Evolutionary conservation across 2,797 vertebrate genomes (phyloP).

Genomic region (Phalanger gymnotis): DNA sequence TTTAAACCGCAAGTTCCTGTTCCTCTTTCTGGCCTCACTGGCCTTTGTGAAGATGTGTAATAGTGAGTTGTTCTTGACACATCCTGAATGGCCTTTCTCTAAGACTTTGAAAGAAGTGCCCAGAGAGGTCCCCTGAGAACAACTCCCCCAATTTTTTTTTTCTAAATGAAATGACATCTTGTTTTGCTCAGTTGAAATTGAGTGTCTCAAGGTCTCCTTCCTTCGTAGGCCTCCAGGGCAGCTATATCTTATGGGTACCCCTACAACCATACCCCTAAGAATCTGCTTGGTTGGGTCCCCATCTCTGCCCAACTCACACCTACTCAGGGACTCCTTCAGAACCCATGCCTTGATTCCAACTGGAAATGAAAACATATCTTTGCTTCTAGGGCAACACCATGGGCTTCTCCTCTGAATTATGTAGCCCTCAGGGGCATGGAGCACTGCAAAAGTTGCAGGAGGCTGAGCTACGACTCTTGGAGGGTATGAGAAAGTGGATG

Average conservation of each 20-base stretch:
- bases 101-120: neutral
- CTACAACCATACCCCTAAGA: neutral
- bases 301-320: neutral
- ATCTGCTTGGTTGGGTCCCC: constrained; percentile 70
- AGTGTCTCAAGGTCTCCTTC: neutral
- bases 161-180: neutral
- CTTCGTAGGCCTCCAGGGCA: neutral
- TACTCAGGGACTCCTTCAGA: neutral
- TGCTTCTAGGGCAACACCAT: constrained; percentile 79
- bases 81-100: neutral
- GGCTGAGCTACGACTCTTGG: constrained; percentile 94
- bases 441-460: constrained; percentile 93
- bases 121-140: neutral
- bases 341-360: neutral
- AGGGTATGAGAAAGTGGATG: constrained; percentile 98
- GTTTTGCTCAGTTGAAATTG: neutral
- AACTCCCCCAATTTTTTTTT: neutral
- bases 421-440: constrained; percentile 91
- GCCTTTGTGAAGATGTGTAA: neutral
- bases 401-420: constrained; percentile 93
- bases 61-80: neutral
- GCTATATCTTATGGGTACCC: neutral
- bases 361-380: neutral
- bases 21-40: neutral
- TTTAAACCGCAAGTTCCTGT: neutral